Evolutionary conservation across 2,888 invertebrate genomes (phyloP), one percentile per base, ranked within the genome.

Genomic region (Chymomyza caudatula): DNA sequence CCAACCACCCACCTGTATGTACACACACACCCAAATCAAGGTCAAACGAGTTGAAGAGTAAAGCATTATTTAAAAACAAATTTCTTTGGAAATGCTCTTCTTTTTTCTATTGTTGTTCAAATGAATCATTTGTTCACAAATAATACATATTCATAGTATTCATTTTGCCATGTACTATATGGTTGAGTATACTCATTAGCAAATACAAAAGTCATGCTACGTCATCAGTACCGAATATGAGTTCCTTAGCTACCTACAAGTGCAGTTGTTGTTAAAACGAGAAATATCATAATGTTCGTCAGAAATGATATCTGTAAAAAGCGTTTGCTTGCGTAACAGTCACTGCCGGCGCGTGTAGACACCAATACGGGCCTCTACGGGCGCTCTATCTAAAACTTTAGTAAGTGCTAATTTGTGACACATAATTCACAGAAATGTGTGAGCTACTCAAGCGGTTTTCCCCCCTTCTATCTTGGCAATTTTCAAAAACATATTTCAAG

Each of bases 361-460:
- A 51, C n/a, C 53, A 42, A 20, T 60, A 44, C 43, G 60, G 23
- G 4, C 13, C 19, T 37, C n/a, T 43, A 13, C 11, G 15, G 22
- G 37, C 22, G 43, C 56, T 19, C 29, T 53, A 56, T 54, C 51
- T 66, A 20, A 42, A 60, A 57, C 52, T 56, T 43, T 25, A 47
- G 8, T 2, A 86, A 73, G 85, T 87, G 85, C 77, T 85, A 85
- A 85, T 85, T 86, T 85, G 70, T 70, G 63, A 74, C 70, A 69
- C 85, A 87, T 86, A 86, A 82, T 82, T 85, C 79, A 86, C 85
- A 82, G 77, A 72, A 74, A 67, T 69, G 71, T 80, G 85, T 73
- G 83, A 86, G 69, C 75, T 13, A 52, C 13, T 0, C n/a, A 11
- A 4, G 2, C 8, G 0, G 0, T 3, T 17, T 17, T 22, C 22